Percentiles rank a stretch among this genome's conserved stretches.
Conservation (phyloP, 2,888 invertebrate species). For the Phragmatobia fuliginosa region DNA sequence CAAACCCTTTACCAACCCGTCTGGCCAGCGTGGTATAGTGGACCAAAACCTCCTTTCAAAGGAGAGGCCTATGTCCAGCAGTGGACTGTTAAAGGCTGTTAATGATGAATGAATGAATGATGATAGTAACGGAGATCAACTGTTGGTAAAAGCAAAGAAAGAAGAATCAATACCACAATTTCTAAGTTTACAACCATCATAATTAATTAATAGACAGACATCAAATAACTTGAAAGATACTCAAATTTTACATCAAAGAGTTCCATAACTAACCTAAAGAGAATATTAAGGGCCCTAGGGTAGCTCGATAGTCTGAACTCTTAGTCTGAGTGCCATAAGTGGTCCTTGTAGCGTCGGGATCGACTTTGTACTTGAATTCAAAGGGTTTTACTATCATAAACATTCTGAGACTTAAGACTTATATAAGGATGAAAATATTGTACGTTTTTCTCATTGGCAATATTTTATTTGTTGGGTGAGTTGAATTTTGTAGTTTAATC, state of each 20-base stretch:
- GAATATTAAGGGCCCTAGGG: not conserved
- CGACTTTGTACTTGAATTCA: not conserved
- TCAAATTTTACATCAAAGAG: not conserved
- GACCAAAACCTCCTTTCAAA: no score
- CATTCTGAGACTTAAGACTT: not conserved
- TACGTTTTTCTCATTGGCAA: not conserved
- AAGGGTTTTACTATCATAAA: not conserved
- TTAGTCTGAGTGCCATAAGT: not conserved
- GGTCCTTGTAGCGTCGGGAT: not conserved
- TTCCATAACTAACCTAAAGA: not conserved
- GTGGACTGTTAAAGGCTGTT: no score
- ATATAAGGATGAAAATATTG: not conserved
- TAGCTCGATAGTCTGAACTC: not conserved
- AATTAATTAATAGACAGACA: not conserved
- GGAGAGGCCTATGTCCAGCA: no score
- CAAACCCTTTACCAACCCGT: no score
- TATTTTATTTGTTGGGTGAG: not conserved
- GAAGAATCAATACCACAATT: not conserved
- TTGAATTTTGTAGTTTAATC: not conserved
- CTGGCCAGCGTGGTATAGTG: no score
- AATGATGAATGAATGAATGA: no score
- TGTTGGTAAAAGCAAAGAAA: no score
- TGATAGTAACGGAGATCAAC: no score
- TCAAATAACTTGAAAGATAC: not conserved
- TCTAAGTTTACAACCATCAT: no score